Conservation (phyloP, 2,888 invertebrate species). For the Clunio marinus region DNA sequence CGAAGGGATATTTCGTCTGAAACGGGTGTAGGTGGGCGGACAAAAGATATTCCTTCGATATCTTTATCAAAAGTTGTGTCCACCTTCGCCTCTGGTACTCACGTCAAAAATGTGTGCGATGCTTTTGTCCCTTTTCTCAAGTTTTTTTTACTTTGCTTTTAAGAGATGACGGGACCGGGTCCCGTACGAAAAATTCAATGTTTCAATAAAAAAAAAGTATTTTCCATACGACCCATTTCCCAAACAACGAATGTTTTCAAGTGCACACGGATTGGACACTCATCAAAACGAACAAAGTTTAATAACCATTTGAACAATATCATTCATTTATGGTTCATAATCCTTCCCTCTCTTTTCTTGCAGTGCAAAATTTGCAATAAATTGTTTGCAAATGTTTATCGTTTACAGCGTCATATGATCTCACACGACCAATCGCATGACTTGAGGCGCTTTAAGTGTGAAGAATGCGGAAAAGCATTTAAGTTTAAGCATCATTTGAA, state of each 20-base stretch:
- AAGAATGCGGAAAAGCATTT: conserved; percentile 37
- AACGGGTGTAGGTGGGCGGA: background rate
- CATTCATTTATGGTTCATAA: conserved; percentile 15
- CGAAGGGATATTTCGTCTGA: conserved; percentile 1
- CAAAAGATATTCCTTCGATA: background rate
- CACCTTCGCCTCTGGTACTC: conserved; percentile 24
- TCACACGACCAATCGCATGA: conserved; percentile 29
- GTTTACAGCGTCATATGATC: conserved; percentile 37
- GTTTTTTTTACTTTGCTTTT: no score
- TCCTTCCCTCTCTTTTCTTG: background rate
- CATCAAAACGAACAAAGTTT: background rate
- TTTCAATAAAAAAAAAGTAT: conserved; percentile 33
- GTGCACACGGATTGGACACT: background rate
- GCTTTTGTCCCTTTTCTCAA: background rate
- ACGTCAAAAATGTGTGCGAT: conserved; percentile 22
- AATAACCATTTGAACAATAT: background rate
- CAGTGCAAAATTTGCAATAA: conserved; percentile 34
- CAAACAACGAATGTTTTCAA: background rate
- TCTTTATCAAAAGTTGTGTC: background rate
- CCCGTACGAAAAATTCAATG: background rate
- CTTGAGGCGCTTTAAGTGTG: conserved; percentile 33
- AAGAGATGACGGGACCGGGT: no score
- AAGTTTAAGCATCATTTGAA: conserved; percentile 38
- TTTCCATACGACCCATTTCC: background rate
- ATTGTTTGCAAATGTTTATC: conserved; percentile 38